These are phyloP conservation scores for Papilio dardanus DNA, from an alignment of 1,140 invertebrate genomes.

Conservation along the genomic window DNA sequence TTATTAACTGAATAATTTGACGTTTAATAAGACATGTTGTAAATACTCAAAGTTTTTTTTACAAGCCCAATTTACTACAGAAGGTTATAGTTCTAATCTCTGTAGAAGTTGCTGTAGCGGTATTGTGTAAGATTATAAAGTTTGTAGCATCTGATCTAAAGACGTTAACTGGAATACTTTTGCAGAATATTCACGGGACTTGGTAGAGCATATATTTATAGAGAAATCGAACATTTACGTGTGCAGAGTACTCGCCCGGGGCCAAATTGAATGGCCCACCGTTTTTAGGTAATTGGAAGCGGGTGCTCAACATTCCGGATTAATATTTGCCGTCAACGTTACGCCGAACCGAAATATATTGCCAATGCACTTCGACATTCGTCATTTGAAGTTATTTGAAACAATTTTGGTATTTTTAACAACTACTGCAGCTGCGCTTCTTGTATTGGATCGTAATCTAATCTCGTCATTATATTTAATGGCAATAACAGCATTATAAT, in stretches of 20 bases:
- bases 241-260: slow-evolving; percentile 16
- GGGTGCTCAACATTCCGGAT: slow-evolving; percentile 36
- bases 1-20: no score
- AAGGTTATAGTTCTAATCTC: no score
- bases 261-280: slow-evolving; percentile 50
- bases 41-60: no score
- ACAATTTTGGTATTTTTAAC: background rate
- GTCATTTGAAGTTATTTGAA: background rate
- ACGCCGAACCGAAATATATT: background rate
- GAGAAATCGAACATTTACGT: slow-evolving; percentile 24
- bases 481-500: background rate
- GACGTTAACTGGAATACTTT: slow-evolving; percentile 17
- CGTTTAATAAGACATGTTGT: no score
- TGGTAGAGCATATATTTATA: slow-evolving; percentile 33
- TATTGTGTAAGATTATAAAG: background rate
- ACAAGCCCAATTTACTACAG: no score
- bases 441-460: background rate
- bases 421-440: no score
- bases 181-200: slow-evolving; percentile 32
- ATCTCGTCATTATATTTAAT: background rate
- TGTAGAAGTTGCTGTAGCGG: no score
- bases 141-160: background rate
- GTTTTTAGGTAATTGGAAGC: slow-evolving; percentile 52
- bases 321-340: slow-evolving; percentile 16
- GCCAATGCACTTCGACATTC: background rate